Evolutionary conservation across 2,888 invertebrate species (phyloP), one percentile per base, ranked within the genome.

Genomic region (Conops quadrifasciatus): DNA sequence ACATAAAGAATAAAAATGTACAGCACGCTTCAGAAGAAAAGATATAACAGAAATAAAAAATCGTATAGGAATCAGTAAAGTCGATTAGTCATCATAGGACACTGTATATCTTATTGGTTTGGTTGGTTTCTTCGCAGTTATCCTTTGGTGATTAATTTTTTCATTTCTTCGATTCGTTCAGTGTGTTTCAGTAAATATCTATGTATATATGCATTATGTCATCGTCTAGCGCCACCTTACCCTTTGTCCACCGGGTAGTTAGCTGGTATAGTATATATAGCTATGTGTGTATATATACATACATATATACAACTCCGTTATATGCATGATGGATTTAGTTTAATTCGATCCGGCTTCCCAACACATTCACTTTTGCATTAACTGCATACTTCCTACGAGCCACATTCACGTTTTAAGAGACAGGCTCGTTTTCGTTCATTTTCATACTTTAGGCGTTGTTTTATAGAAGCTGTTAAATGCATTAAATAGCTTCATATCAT

Each of bases 131-230:
- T 26, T 1, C 49, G 13, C 51, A 28, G 19, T 51, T 65, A 51
- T 65, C 49, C 65, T 51, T 49, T 51, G 28, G 26, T 49, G 26
- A 51, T 30, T 51, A 19, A 53, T 53, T 26, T 67, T 16, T 59
- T 26, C 26, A 36, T 47, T 56, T 67, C 36, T 3, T 56, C 24
- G n/a, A n/a, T 56, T 59, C 59, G 58, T 67, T 67, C 26, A 36
- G 36, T 21, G 19, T 28, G 28, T 59, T 51, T 67, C 26, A 30
- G 28, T 30, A 16, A 47, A 26, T 16, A 24, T 24, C 13, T 36
- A 9, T 36, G 36, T 43, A 15, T 58, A 56, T 53, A 43, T 66
- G 24, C 53, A 63, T 66, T 53, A 66, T 66, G 66, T 66, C 66
- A 66, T 53, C 56, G 53, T 24, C 66, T 36, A 56, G 51, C 66